phyloP scores from a whole-genome alignment of 2,113 vertebrate genomes.

The Ptilorrhoa leucosticta region DNA sequence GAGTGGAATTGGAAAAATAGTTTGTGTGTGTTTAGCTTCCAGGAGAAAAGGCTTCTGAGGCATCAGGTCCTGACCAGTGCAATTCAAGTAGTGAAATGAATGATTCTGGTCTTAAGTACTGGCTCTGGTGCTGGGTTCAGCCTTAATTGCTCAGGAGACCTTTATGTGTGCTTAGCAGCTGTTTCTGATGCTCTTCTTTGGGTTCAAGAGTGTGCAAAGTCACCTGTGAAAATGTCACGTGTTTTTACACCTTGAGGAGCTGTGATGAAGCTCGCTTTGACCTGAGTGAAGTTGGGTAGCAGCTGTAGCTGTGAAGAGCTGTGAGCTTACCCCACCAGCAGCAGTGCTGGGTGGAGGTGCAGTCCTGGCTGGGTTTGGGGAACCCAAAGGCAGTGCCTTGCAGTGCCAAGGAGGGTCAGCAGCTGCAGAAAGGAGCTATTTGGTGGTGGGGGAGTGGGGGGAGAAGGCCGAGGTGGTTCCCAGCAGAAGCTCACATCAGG shows the following conservation, averaged over 20 bases:
- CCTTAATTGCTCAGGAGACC: background rate
- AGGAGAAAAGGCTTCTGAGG: background rate
- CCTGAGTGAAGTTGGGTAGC: fast-evolving
- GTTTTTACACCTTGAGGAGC: background rate
- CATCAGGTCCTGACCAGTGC: background rate
- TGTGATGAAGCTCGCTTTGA: fast-evolving
- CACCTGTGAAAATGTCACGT: background rate
- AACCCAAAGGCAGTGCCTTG: background rate
- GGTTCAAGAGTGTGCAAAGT: background rate
- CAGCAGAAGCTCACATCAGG: background rate
- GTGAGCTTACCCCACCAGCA: background rate
- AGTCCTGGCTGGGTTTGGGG: background rate
- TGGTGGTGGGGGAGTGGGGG: fast-evolving
- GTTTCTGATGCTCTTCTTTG: background rate
- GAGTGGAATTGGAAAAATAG: background rate
- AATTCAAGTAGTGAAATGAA: background rate
- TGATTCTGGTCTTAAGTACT: background rate
- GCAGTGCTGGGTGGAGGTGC: background rate
- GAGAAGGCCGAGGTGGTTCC: background rate
- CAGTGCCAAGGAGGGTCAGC: background rate
- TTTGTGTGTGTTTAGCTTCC: background rate
- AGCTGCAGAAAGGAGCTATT: background rate
- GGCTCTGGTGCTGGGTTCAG: background rate
- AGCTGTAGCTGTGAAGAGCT: background rate
- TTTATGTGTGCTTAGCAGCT: background rate